Evolutionary conservation across 2,888 invertebrate species (phyloP).

Genomic region (Seira sanloemensis): DNA sequence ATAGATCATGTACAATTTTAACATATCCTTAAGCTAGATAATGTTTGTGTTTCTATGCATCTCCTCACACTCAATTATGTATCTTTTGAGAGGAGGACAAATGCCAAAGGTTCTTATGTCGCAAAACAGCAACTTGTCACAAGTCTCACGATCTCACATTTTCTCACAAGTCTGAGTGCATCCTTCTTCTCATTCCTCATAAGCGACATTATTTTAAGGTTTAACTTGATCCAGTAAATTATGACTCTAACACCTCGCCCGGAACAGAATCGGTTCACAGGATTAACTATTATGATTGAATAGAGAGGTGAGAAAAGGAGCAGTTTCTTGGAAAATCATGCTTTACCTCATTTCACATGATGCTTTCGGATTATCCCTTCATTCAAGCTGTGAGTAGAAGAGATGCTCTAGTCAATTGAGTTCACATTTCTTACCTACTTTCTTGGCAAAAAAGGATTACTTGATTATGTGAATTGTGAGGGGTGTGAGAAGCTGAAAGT

Average conservation of each 20-base stretch:
- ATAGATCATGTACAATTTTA: too few relatives aligned
- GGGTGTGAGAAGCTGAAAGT: too few relatives aligned
- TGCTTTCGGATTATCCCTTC: slow-evolving; percentile 47
- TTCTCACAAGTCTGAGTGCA: slow-evolving; percentile 20
- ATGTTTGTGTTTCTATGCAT: too few relatives aligned
- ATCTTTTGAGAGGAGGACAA: too few relatives aligned
- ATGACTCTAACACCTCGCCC: slow-evolving; percentile 70
- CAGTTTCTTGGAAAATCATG: slow-evolving; percentile 64
- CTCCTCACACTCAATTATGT: too few relatives aligned
- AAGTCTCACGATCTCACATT: slow-evolving; percentile 28
- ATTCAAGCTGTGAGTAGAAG: slow-evolving; percentile 18
- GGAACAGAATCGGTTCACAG: slow-evolving; percentile 69
- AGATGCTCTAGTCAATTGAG: slow-evolving; percentile 35
- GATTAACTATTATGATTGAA: slow-evolving; percentile 53
- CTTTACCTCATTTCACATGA: slow-evolving; percentile 49
- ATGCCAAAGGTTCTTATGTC: too few relatives aligned
- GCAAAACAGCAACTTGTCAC: slow-evolving; percentile 29
- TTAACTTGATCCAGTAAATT: slow-evolving; percentile 70
- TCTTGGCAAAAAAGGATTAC: slow-evolving; percentile 15
- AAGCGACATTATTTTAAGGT: slow-evolving; percentile 12
- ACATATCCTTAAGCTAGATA: too few relatives aligned
- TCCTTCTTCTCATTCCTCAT: slow-evolving; percentile 34
- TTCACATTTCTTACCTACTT: slow-evolving; percentile 18
- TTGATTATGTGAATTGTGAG: neutral
- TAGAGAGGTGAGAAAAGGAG: slow-evolving; percentile 32